These are phyloP conservation scores for Pelmatolapia mariae DNA, from an alignment of 2,113 vertebrate genomes.

Conservation along the genomic window DNA sequence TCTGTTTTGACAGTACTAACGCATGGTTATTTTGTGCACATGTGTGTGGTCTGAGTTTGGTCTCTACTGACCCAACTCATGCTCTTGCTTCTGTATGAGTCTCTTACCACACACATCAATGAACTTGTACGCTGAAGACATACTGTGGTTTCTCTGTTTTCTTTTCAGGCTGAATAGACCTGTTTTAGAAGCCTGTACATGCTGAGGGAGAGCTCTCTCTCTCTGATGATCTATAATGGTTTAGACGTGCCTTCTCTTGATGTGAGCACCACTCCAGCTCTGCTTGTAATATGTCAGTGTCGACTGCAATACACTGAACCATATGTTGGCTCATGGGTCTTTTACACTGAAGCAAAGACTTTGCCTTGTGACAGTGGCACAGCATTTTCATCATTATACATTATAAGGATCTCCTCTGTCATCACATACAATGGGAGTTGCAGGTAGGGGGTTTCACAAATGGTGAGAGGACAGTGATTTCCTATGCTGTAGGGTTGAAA, in stretches of 20 bases:
- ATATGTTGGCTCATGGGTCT: slow-evolving; percentile 60
- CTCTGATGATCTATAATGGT: slow-evolving; percentile 62
- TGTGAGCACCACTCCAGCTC: slow-evolving; percentile 45
- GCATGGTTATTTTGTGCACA: not conserved
- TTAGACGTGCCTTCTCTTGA: slow-evolving; percentile 48
- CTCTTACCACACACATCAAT: slow-evolving; percentile 39
- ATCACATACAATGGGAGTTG: slow-evolving; percentile 34
- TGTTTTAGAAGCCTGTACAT: slow-evolving; percentile 17
- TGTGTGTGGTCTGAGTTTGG: slow-evolving; percentile 59
- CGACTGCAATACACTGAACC: slow-evolving; percentile 49
- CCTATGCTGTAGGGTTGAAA: not conserved
- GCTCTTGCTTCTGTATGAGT: slow-evolving; percentile 26
- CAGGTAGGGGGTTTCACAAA: not conserved
- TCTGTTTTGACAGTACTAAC: not conserved
- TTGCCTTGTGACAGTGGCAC: slow-evolving; percentile 43
- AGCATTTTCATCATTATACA: slow-evolving; percentile 59
- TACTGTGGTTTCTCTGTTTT: slow-evolving; percentile 10
- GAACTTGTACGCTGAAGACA: not conserved
- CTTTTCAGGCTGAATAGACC: slow-evolving; percentile 33
- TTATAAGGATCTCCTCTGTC: slow-evolving; percentile 43
- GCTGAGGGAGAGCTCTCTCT: slow-evolving; percentile 38
- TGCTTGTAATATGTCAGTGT: slow-evolving; percentile 63
- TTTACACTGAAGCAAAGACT: slow-evolving; percentile 23
- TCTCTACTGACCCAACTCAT: slow-evolving; percentile 22
- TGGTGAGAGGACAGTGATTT: not conserved